Evolutionary conservation across 2,888 invertebrate genomes (phyloP).

Genomic region (Hirtodrosophila confusa): DNA sequence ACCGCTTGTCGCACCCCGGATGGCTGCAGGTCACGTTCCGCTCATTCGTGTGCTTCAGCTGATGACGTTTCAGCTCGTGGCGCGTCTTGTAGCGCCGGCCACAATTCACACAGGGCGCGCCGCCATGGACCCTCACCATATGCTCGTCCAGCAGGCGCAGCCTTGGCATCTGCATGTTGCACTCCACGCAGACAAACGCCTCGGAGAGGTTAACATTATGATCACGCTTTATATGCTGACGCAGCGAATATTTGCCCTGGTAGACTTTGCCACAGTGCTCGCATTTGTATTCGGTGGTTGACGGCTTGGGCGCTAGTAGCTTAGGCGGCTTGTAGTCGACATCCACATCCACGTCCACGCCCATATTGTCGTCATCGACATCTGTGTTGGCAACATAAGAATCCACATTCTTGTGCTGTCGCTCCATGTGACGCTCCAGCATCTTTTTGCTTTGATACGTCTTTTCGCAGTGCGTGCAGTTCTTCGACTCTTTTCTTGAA

Average conservation of each 20-base stretch:
- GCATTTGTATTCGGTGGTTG: constrained; percentile 53
- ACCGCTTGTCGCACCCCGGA: constrained; percentile 75
- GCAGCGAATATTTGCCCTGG: constrained; percentile 57
- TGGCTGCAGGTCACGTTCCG: constrained; percentile 67
- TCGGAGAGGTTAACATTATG: constrained; percentile 42
- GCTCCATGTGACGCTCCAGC: constrained; percentile 52
- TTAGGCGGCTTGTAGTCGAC: constrained; percentile 50
- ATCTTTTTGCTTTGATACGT: constrained; percentile 53
- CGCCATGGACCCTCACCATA: constrained; percentile 60
- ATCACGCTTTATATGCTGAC: constrained; percentile 61
- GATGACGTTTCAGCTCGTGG: constrained; percentile 74
- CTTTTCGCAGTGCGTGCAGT: constrained; percentile 49
- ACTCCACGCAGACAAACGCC: constrained; percentile 59
- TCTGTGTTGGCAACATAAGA: constrained; percentile 10
- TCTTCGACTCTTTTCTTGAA: constrained; percentile 19
- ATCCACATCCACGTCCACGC: constrained; percentile 28
- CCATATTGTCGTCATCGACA: constrained; percentile 8
- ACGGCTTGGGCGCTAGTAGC: constrained; percentile 5
- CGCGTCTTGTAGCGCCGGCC: constrained; percentile 70
- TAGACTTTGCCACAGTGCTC: constrained; percentile 65
- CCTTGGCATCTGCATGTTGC: constrained; percentile 55
- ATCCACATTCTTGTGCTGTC: constrained; percentile 46
- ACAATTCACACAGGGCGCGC: constrained; percentile 62
- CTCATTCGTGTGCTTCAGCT: constrained; percentile 67
- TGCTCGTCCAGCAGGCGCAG: constrained; percentile 65